Evolutionary conservation across 2,888 invertebrate genomes (phyloP).

Genomic region (Pristionchus exspectatus): DNA sequence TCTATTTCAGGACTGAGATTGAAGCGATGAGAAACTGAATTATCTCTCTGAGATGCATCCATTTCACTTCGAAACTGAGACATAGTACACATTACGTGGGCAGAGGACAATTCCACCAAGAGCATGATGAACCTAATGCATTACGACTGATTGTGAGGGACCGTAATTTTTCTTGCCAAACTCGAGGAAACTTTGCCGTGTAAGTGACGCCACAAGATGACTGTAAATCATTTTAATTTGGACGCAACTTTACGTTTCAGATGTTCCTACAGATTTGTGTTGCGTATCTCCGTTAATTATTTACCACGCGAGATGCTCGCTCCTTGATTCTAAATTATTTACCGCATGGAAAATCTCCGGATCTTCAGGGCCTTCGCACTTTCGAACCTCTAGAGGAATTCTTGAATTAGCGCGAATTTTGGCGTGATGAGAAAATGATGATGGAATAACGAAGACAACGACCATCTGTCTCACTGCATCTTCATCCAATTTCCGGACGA

Average conservation of each 20-base stretch:
- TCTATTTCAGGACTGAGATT: constrained; percentile 1
- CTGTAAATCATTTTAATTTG: too few relatives aligned
- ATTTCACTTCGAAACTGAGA: not conserved
- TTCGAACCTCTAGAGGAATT: not conserved
- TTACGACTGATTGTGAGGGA: too few relatives aligned
- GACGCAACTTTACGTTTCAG: too few relatives aligned
- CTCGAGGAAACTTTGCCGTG: too few relatives aligned
- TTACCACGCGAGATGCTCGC: not conserved
- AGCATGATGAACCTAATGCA: not conserved
- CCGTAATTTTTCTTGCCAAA: too few relatives aligned
- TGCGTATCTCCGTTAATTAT: not conserved
- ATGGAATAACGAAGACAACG: not conserved
- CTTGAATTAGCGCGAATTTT: not conserved
- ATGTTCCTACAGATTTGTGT: too few relatives aligned
- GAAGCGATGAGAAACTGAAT: not conserved
- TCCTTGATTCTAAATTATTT: not conserved
- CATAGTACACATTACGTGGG: not conserved
- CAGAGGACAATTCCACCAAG: not conserved
- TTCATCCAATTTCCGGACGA: constrained; percentile 5
- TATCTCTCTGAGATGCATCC: not conserved
- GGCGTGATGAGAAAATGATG: constrained; percentile 1
- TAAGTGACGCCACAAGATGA: too few relatives aligned
- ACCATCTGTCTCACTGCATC: not conserved
- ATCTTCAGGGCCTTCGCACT: not conserved
- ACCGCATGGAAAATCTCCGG: not conserved